Percentiles rank a stretch among this genome's conserved stretches.
Conservation (phyloP, 2,797 vertebrate species). For the Sebastes nivosus region DNA sequence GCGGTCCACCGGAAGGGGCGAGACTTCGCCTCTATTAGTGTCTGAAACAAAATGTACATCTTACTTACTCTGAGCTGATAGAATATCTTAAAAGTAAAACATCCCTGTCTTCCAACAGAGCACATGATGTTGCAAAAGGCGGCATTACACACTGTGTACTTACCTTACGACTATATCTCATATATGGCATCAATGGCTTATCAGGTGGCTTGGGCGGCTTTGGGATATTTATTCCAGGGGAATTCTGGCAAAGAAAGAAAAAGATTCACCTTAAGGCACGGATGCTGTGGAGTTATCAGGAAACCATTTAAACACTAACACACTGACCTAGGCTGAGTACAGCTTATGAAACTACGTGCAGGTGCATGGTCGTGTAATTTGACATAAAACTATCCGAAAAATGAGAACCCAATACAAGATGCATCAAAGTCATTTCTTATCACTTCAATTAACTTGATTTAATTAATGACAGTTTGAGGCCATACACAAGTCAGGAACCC, state of each 20-base stretch:
- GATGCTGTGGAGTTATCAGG: neutral
- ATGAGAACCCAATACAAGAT: slow-evolving; percentile 14
- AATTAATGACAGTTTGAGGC: slow-evolving; percentile 41
- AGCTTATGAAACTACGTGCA: neutral
- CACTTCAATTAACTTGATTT: slow-evolving; percentile 21
- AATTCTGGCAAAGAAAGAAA: slow-evolving; percentile 75
- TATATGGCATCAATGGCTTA: slow-evolving; percentile 97
- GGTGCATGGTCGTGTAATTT: neutral
- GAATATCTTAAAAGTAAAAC: slow-evolving; percentile 28
- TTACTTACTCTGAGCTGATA: slow-evolving; percentile 33
- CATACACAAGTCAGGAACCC: slow-evolving; percentile 21
- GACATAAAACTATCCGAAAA: neutral
- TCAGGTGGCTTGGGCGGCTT: slow-evolving; percentile 96
- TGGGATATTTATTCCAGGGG: slow-evolving; percentile 95
- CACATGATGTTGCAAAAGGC: slow-evolving; percentile 41
- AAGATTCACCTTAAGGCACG: slow-evolving; percentile 27
- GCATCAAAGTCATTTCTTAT: slow-evolving; percentile 9
- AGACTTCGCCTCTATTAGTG: neutral
- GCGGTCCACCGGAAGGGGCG: too few relatives aligned
- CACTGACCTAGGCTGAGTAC: neutral
- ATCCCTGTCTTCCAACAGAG: slow-evolving; percentile 52
- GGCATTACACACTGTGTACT: slow-evolving; percentile 52
- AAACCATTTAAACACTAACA: neutral
- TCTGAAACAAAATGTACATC: slow-evolving; percentile 23
- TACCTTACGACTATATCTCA: slow-evolving; percentile 97